Conservation (phyloP, 2,888 invertebrate genomes). For the Luffia ferchaultella region DNA sequence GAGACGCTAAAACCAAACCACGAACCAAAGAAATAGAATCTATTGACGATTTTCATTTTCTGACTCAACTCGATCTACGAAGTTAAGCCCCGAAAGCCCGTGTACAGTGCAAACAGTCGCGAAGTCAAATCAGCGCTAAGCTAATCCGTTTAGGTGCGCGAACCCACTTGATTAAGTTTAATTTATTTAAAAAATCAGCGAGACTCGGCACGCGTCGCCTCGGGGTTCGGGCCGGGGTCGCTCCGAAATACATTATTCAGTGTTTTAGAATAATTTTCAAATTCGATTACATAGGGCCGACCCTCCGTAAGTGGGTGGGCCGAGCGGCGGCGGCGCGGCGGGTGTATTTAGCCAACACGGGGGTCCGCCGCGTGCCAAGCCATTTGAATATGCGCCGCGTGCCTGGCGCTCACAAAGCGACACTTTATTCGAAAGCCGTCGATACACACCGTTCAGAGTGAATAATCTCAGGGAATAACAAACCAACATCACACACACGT, state of each 20-base stretch:
- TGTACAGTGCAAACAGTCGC: slow-evolving; percentile 37
- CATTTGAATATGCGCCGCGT: slow-evolving; percentile 66
- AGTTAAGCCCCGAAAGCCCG: not conserved
- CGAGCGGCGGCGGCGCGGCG: slow-evolving; percentile 40
- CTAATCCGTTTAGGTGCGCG: slow-evolving; percentile 66
- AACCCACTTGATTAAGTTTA: slow-evolving; percentile 67
- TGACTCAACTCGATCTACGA: not conserved
- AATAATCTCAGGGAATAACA: too few relatives aligned
- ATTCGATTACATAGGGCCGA: slow-evolving; percentile 67
- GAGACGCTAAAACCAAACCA: too few relatives aligned
- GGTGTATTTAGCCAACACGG: slow-evolving; percentile 65
- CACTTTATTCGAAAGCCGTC: too few relatives aligned
- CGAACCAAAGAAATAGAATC: too few relatives aligned
- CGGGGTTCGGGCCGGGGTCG: slow-evolving; percentile 53
- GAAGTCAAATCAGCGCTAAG: slow-evolving; percentile 63
- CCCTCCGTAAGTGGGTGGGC: slow-evolving; percentile 61
- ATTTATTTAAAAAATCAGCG: slow-evolving; percentile 66
- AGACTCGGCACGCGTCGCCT: slow-evolving; percentile 41
- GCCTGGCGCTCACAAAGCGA: too few relatives aligned
- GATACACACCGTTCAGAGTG: too few relatives aligned
- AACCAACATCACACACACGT: too few relatives aligned
- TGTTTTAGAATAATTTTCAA: slow-evolving; percentile 68
- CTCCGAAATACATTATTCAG: slow-evolving; percentile 65
- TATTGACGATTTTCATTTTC: too few relatives aligned
- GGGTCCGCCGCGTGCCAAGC: slow-evolving; percentile 62